phyloP scores from a whole-genome alignment of 2,797 vertebrate species.

The Phalloptychus januarius region DNA sequence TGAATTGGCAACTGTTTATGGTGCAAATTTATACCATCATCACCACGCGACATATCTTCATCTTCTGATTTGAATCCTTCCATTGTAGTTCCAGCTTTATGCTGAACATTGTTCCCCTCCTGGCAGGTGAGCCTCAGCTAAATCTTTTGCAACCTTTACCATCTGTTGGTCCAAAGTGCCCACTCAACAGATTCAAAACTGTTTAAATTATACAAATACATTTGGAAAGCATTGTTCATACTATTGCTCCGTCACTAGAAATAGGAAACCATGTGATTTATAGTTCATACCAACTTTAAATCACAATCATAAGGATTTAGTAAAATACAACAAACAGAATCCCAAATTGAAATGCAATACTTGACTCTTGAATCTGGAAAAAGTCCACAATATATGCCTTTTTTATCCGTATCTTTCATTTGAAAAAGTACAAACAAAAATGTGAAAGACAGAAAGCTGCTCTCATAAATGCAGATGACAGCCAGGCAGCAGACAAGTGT shows the following conservation, averaged over 20 bases:
- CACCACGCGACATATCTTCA: no score
- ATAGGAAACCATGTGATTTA: not conserved
- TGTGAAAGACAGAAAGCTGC: not conserved
- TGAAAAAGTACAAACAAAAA: conserved; percentile 23
- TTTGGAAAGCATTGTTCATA: not conserved
- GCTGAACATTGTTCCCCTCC: not conserved
- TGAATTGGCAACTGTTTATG: no score
- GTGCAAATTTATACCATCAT: not conserved
- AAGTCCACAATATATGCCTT: conserved; percentile 47
- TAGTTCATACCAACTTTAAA: not conserved
- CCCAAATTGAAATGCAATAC: conserved; percentile 47
- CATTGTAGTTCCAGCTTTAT: not conserved
- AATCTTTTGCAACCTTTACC: not conserved
- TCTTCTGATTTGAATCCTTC: not conserved
- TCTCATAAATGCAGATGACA: conserved; percentile 59
- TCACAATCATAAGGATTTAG: conserved; percentile 25
- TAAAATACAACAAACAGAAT: conserved; percentile 36
- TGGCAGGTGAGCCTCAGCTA: not conserved
- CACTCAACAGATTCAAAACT: not conserved
- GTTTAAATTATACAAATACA: not conserved
- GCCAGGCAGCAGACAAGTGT: conserved; percentile 32
- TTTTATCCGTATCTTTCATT: conserved; percentile 34
- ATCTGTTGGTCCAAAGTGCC: not conserved
- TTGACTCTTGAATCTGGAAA: conserved; percentile 11
- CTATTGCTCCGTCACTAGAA: not conserved